Percentiles rank a stretch among this genome's conserved stretches.
Evolutionary conservation across 2,888 invertebrate species (phyloP).

Genomic region (Andrena fulva): DNA sequence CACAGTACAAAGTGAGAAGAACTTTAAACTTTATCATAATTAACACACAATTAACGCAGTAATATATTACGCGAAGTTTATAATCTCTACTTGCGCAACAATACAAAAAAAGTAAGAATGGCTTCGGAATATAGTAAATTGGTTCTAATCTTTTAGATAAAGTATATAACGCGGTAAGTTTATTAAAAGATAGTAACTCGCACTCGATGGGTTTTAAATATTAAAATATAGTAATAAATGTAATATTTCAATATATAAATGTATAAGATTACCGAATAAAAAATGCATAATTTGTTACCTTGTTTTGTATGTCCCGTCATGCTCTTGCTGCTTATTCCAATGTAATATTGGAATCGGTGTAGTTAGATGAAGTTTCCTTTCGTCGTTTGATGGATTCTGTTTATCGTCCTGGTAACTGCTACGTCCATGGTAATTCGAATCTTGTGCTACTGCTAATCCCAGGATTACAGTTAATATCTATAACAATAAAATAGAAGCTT

Average conservation of each 20-base stretch:
- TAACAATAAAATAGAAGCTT: not conserved
- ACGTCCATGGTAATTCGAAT: constrained; percentile 71
- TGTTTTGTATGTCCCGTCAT: constrained; percentile 93
- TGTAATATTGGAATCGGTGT: constrained; percentile 93
- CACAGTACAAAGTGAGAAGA: no score
- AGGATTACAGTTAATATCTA: constrained; percentile 79
- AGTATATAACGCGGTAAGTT: no score
- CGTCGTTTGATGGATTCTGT: constrained; percentile 63
- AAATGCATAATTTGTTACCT: constrained; percentile 84
- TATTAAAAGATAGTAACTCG: no score
- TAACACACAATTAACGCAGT: no score
- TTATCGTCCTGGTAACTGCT: constrained; percentile 65
- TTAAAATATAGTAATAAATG: not conserved
- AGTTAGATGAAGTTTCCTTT: constrained; percentile 85
- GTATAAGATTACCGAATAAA: not conserved
- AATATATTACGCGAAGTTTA: no score
- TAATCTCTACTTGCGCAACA: no score
- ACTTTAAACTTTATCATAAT: no score
- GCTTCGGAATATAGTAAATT: no score
- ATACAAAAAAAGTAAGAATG: no score
- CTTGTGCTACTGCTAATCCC: constrained; percentile 80
- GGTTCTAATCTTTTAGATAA: no score
- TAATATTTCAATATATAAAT: not conserved
- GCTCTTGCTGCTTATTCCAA: constrained; percentile 93
- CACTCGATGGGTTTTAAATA: not conserved